Conservation (phyloP, 1,140 invertebrate genomes). For the Gerris buenoi region DNA sequence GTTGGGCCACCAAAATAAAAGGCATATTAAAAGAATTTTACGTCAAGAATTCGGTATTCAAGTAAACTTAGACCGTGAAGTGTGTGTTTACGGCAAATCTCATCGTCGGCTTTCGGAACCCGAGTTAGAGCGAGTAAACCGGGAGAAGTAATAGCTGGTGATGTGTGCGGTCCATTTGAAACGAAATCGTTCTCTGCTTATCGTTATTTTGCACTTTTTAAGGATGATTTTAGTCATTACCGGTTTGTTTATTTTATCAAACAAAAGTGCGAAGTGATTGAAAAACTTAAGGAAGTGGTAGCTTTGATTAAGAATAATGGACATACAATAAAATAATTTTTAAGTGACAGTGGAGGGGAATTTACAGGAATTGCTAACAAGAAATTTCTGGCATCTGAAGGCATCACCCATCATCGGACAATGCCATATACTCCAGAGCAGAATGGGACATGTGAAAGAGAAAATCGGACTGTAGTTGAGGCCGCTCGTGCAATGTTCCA, state of each 20-base stretch:
- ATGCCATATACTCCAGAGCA: slow-evolving; percentile 14
- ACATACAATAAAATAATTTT: slow-evolving; percentile 22
- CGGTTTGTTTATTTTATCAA: slow-evolving; percentile 22
- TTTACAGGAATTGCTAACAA: slow-evolving; percentile 22
- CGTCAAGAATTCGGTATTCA: slow-evolving; percentile 19
- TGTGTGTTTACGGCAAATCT: slow-evolving; percentile 21
- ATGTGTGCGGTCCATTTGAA: slow-evolving; percentile 25
- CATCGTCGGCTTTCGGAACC: no score
- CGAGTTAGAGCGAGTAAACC: slow-evolving; percentile 19
- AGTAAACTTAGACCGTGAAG: slow-evolving; percentile 20
- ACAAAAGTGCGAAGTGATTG: slow-evolving; percentile 24
- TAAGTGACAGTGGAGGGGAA: slow-evolving; percentile 25
- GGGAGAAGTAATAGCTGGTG: slow-evolving; percentile 23
- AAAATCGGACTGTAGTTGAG: background rate
- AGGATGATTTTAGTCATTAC: slow-evolving; percentile 25
- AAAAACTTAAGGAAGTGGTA: slow-evolving; percentile 20
- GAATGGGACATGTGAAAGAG: background rate
- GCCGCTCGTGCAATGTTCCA: background rate
- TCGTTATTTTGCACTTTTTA: slow-evolving; percentile 21
- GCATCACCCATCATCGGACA: slow-evolving; percentile 14
- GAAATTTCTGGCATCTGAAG: slow-evolving; percentile 16
- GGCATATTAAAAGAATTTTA: slow-evolving; percentile 19
- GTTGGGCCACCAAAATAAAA: slow-evolving; percentile 25
- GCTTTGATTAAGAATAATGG: slow-evolving; percentile 17
- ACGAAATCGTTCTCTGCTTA: slow-evolving; percentile 22